Conservation (phyloP, 2,113 vertebrate genomes). For the Phaethornis superciliosus region DNA sequence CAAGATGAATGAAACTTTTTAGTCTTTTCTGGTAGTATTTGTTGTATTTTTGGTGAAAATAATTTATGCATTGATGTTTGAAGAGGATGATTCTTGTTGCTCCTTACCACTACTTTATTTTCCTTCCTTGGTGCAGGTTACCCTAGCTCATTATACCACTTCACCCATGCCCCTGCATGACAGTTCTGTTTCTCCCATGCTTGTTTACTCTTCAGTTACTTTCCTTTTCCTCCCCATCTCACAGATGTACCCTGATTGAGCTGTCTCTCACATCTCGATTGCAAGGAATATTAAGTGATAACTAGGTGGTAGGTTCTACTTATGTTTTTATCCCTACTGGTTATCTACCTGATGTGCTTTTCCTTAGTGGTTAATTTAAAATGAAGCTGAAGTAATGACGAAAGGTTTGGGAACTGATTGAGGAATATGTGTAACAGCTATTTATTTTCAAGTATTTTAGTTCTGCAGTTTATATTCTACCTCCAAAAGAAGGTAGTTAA, state of each 20-base stretch:
- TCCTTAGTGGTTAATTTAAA: not conserved
- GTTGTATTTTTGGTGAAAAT: not conserved
- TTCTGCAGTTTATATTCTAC: not conserved
- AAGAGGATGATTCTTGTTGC: not conserved
- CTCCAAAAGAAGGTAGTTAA: not conserved
- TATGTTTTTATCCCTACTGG: not conserved
- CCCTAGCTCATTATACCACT: not conserved
- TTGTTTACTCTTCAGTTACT: not conserved
- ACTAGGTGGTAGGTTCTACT: not conserved
- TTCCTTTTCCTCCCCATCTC: not conserved
- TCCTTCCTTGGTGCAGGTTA: not conserved
- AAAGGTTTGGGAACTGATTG: not conserved
- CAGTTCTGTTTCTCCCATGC: not conserved
- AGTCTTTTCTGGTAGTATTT: not conserved
- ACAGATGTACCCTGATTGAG: not conserved
- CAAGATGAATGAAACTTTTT: not conserved
- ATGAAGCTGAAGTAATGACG: not conserved
- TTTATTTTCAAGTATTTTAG: not conserved
- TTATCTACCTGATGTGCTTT: not conserved
- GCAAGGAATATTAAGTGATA: not conserved
- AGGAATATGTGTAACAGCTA: not conserved
- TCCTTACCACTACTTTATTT: not conserved
- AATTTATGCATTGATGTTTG: not conserved
- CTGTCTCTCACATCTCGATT: not conserved
- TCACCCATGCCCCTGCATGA: not conserved